phyloP scores from a whole-genome alignment of 2,113 vertebrate species.

The Ardeotis arabs region DNA sequence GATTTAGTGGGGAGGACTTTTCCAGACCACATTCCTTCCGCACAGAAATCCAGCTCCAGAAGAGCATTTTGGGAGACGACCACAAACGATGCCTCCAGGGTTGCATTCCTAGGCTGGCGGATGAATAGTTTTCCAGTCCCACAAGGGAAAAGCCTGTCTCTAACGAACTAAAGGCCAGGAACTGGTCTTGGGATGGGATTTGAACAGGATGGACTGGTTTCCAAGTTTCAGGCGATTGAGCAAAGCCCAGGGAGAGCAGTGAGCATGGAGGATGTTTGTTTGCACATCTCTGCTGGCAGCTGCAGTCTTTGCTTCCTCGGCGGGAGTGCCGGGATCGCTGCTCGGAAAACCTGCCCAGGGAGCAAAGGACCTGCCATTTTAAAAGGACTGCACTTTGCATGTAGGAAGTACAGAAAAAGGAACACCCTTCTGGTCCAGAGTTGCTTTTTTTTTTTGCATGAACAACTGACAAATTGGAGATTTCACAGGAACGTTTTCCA shows the following conservation, averaged over 20 bases:
- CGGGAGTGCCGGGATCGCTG: background rate
- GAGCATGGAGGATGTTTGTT: accelerated
- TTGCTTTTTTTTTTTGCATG: background rate
- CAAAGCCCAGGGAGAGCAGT: background rate
- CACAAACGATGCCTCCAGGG: background rate
- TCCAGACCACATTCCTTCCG: background rate
- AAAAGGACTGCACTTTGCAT: accelerated
- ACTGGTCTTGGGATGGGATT: background rate
- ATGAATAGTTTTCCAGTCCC: conserved; percentile 14
- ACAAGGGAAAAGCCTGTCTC: conserved; percentile 7
- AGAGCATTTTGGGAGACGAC: background rate
- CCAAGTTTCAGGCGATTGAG: background rate
- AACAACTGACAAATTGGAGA: background rate
- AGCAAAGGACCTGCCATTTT: background rate
- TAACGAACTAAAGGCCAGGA: background rate
- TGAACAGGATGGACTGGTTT: conserved; percentile 20
- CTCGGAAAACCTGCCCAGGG: accelerated
- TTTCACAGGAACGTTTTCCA: background rate
- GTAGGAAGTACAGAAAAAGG: background rate
- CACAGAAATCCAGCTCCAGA: conserved; percentile 10
- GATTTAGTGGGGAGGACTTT: background rate
- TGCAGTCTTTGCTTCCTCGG: background rate
- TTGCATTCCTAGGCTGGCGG: conserved; percentile 18
- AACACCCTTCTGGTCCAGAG: too few species aligned
- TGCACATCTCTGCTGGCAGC: background rate